These are phyloP conservation scores for Notoglanidium macrostoma DNA, from an alignment of 2,797 vertebrate species.

Conservation along the genomic window DNA sequence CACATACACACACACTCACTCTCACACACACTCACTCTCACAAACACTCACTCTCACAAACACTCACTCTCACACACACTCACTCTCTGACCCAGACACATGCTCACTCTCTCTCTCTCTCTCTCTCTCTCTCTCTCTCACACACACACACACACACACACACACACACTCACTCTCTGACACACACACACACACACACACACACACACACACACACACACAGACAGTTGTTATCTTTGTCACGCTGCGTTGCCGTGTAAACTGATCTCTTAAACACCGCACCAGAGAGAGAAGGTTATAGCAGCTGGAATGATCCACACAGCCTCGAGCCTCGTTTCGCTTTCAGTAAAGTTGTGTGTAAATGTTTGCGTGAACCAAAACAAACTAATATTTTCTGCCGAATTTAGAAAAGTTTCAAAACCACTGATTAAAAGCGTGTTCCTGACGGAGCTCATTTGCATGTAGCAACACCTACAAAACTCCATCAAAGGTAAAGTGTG, in stretches of 20 bases:
- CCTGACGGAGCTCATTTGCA: background rate
- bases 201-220: background rate
- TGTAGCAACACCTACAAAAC: background rate
- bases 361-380: background rate
- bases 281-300: background rate
- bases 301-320: too few relatives aligned
- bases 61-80: background rate
- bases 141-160: conserved; percentile 27
- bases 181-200: conserved; percentile 5
- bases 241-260: background rate
- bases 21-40: background rate
- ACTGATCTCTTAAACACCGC: background rate
- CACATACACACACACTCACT: background rate
- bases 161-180: too few relatives aligned
- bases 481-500: background rate
- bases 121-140: too few relatives aligned
- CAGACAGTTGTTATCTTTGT: background rate
- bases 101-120: too few relatives aligned
- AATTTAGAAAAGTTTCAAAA: background rate
- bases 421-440: background rate
- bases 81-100: too few relatives aligned
- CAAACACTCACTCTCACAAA: background rate
- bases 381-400: background rate
- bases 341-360: background rate
- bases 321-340: too few relatives aligned